Base-by-base conservation (phyloP, 2,113 vertebrate species). In the Trichomycterus rosablanca region DNA sequence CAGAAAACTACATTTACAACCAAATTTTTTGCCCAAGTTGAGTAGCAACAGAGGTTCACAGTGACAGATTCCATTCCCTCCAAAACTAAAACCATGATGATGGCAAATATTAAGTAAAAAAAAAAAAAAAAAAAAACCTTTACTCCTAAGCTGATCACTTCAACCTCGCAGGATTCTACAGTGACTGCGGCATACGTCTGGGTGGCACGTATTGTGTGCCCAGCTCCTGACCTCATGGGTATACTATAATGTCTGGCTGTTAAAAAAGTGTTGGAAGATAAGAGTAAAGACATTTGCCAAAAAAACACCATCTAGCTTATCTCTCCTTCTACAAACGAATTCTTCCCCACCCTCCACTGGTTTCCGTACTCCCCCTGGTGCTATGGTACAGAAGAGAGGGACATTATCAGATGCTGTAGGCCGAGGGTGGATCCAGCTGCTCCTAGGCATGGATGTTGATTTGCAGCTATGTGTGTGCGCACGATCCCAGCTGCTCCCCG, bases 341-440 rank as follows among this genome's bases (percentile, higher is more conserved):
- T 57, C 53, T 46, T 56, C 52, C 37, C 43, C 46, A 28, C 44
- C 68, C 46, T 48, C n/a, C 30, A 45, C n/a, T n/a, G n/a, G n/a
- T n/a, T 59, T 23, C 43, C 30, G 28, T 40, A n/a, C 34, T 62
- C 51, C 51, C 58, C 15, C 43, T 20, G 40, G 30, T 65, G 19
- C 37, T 8, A 61, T 43, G 26, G 8, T 46, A 40, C 30, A 56
- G 28, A 32, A 45, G 22, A 54, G 56, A 24, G 34, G 49, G 44
- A 16, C 22, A 34, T 63, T 70, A 70, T 75, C 63, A 69, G 66
- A 68, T 61, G 22, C 52, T 65, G 52, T 43, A 65, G 34, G 52
- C 44, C 55, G 49, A 66, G 32, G 42, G 55, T 42, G n/a, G 28
- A 67, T 68, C 56, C 49, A 53, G 40, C 59, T 49, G 40, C 53